Base-by-base conservation (phyloP, 2,113 vertebrate genomes). In the Ginglymostoma cirratum region DNA sequence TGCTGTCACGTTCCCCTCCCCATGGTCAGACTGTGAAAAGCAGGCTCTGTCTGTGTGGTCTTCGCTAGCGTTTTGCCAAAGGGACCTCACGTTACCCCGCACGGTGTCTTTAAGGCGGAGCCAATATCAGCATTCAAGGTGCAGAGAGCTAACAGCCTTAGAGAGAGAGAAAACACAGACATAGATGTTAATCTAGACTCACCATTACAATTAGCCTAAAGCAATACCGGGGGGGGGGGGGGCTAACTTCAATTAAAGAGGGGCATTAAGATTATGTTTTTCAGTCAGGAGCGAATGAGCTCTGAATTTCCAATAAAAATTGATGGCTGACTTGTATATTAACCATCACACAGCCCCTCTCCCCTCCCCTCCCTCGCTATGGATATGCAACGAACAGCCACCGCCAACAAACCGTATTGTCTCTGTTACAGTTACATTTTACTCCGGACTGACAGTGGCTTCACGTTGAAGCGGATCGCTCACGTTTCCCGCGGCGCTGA, bases 21-120 rank as follows among this genome's bases (percentile, higher is more conserved):
- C 67, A 70, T 72, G 93, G 42, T 72, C 67, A 95, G 42, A 5
- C 34, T 69, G 34, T 30, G 1, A 61, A 10, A 15, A 23, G 38
- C 83, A 86, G 61, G 61, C 19, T 19, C 90, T 38, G 90, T 30
- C 90, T 38, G 55, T 93, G 55, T 66, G 55, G n/a, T 2, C 10
- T 12, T 61, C 42, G 42, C 17, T 21, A 17, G 83, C 48, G 86
- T 2, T 5, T 2, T 80, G 19, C 19, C 38, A 23, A 42, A 17
- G 89, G 34, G 55, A 93, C 89, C 89, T 93, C 89, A 66, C 89
- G 89, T 93, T 66, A 93, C 89, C 55, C 30, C 89, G 61, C 89
- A 66, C 89, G 89, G 34, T 19, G 89, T 2, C 34, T 61, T 61
- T 61, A 61, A 30, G 86, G 86, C 87, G 52, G 87, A 34, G 89